Conservation (phyloP, 2,888 invertebrate species). For the Schizotus pectinicornis region DNA sequence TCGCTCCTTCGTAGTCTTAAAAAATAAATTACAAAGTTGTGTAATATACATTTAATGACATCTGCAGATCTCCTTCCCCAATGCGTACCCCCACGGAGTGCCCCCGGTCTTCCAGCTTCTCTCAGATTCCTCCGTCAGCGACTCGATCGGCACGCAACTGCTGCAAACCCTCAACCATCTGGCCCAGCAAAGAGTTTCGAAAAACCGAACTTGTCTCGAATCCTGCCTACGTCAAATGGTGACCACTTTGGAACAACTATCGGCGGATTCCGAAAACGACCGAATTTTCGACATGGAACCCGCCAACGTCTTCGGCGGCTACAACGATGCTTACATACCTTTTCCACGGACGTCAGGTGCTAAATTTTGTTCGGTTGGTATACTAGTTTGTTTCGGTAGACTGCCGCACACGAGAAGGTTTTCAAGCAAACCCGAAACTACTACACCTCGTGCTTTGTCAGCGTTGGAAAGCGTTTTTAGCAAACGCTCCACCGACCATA, state of each 20-base stretch:
- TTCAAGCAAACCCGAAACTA: constrained; percentile 73
- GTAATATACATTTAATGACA: too few relatives aligned
- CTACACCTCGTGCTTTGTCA: constrained; percentile 80
- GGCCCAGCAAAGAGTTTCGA: constrained; percentile 81
- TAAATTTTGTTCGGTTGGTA: constrained; percentile 87
- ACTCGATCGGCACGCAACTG: constrained; percentile 73
- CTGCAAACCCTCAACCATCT: constrained; percentile 82
- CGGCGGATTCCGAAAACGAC: constrained; percentile 64
- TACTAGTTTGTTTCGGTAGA: constrained; percentile 85
- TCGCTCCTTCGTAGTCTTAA: too few relatives aligned
- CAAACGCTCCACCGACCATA: constrained; percentile 50
- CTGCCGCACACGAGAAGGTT: constrained; percentile 70
- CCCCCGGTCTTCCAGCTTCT: constrained; percentile 72
- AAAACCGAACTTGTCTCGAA: constrained; percentile 85
- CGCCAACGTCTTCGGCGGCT: constrained; percentile 54
- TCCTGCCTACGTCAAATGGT: constrained; percentile 81
- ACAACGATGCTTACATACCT: constrained; percentile 82
- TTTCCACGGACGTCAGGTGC: constrained; percentile 95
- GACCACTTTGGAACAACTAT: constrained; percentile 67
- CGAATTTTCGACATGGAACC: constrained; percentile 42
- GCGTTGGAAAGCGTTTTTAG: constrained; percentile 65
- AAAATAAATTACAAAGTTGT: not conserved
- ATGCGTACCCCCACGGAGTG: constrained; percentile 73
- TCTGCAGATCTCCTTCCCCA: constrained; percentile 65
- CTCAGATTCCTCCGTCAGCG: constrained; percentile 71